These are phyloP conservation scores for Protomyctophum bolini DNA, from an alignment of 2,113 vertebrate genomes.

Conservation along the genomic window DNA sequence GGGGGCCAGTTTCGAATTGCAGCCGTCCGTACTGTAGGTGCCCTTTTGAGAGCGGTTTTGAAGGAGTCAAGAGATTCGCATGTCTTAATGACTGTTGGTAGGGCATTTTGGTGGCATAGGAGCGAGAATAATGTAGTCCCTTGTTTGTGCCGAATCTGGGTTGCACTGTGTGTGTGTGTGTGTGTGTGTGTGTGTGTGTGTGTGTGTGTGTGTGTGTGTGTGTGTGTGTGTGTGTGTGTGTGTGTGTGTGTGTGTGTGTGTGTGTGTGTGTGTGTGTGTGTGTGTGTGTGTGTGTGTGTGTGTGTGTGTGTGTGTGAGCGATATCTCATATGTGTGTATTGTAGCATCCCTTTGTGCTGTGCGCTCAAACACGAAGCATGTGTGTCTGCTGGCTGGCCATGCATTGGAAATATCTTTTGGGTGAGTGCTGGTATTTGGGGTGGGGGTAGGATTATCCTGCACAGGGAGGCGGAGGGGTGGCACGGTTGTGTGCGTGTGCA, in stretches of 20 bases:
- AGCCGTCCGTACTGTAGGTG: too few species aligned
- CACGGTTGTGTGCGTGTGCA: background rate
- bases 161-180: too few species aligned
- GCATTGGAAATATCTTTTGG: slow-evolving; percentile 55
- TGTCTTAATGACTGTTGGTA: too few species aligned
- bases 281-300: slow-evolving; percentile 10
- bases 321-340: slow-evolving; percentile 18
- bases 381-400: slow-evolving; percentile 23
- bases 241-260: background rate
- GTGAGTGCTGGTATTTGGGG: slow-evolving; percentile 57
- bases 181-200: too few species aligned
- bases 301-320: slow-evolving; percentile 23
- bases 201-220: too few species aligned
- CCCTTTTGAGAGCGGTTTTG: too few species aligned
- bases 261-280: background rate
- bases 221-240: too few species aligned
- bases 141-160: too few species aligned
- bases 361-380: slow-evolving; percentile 27
- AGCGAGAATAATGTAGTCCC: too few species aligned
- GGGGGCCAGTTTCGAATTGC: too few species aligned
- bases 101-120: too few species aligned
- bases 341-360: slow-evolving; percentile 35
- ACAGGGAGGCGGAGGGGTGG: slow-evolving; percentile 36
- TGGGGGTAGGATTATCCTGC: slow-evolving; percentile 61
- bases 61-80: too few species aligned